Evolutionary conservation across 2,888 invertebrate genomes (phyloP), one percentile per base, ranked within the genome.

Genomic region (Stictocephala bisonia): DNA sequence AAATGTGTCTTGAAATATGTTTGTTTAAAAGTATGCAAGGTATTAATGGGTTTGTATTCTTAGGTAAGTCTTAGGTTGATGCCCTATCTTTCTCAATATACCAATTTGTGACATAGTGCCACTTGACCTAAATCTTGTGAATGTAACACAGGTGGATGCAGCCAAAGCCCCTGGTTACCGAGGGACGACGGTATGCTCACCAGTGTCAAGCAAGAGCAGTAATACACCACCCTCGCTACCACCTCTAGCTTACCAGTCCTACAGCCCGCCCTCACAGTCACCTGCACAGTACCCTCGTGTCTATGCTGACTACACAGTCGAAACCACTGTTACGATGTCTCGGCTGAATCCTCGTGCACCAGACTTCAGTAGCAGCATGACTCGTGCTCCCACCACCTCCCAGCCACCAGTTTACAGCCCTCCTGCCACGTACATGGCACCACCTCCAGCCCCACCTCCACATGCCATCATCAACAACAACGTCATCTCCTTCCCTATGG

Each of bases 81-180:
- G n/a, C n/a, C n/a, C n/a, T n/a, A n/a, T n/a, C n/a, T n/a, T n/a
- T n/a, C n/a, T n/a, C n/a, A n/a, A n/a, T n/a, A n/a, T n/a, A n/a
- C n/a, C n/a, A n/a, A n/a, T n/a, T n/a, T n/a, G n/a, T n/a, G n/a
- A n/a, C n/a, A n/a, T n/a, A n/a, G n/a, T n/a, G n/a, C n/a, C n/a
- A n/a, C n/a, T n/a, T n/a, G n/a, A n/a, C n/a, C n/a, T n/a, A n/a
- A n/a, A n/a, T n/a, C n/a, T n/a, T n/a, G n/a, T n/a, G n/a, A n/a
- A n/a, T n/a, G n/a, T n/a, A n/a, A n/a, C n/a, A 22, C 85, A 91
- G 86, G 94, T 91, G 75, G 95, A 96, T 85, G 93, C 92, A 3
- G 91, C 94, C 53, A 96, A 96, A 85, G 96, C 96, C 74, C 96
- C 96, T 0, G 96, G 96, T 0, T 96, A 96, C 84, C 89, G 95